Evolutionary conservation across 2,797 vertebrate species (phyloP).

Genomic region (Sebastes dallii): DNA sequence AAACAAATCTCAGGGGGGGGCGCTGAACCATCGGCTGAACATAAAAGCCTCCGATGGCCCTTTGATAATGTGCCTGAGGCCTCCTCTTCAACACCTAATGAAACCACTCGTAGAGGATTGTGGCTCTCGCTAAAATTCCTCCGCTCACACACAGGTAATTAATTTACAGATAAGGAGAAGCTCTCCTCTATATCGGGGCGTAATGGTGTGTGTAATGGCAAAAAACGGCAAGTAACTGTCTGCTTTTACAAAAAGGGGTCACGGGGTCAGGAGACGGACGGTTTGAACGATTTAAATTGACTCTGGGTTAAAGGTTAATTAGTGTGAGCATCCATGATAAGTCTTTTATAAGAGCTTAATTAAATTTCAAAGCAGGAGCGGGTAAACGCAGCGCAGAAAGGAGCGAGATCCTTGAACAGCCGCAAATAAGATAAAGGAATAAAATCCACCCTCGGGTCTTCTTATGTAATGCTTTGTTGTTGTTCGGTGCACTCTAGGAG

Average conservation of each 20-base stretch:
- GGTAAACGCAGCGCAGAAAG: background rate
- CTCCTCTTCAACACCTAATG: constrained; percentile 48
- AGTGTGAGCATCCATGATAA: background rate
- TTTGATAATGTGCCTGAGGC: constrained; percentile 68
- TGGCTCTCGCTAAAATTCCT: constrained; percentile 16
- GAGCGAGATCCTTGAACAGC: background rate
- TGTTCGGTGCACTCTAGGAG: constrained; percentile 9
- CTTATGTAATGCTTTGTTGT: constrained; percentile 28
- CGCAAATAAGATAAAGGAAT: background rate
- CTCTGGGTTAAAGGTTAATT: constrained; percentile 7
- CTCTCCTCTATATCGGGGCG: constrained; percentile 1
- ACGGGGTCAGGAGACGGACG: background rate
- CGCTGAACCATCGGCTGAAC: constrained; percentile 40
- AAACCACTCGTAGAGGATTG: constrained; percentile 31
- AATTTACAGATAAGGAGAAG: constrained; percentile 28
- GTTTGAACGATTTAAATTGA: background rate
- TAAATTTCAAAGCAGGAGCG: constrained; percentile 2
- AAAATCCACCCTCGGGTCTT: background rate
- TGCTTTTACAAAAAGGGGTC: constrained; percentile 13
- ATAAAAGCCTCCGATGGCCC: constrained; percentile 63
- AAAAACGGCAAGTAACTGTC: background rate
- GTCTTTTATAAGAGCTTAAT: background rate
- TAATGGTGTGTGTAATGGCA: constrained; percentile 13
- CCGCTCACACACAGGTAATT: constrained; percentile 21
- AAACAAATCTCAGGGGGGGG: constrained; percentile 45